Evolutionary conservation across 1,140 invertebrate genomes (phyloP).

Genomic region (Calliopsis andreniformis): DNA sequence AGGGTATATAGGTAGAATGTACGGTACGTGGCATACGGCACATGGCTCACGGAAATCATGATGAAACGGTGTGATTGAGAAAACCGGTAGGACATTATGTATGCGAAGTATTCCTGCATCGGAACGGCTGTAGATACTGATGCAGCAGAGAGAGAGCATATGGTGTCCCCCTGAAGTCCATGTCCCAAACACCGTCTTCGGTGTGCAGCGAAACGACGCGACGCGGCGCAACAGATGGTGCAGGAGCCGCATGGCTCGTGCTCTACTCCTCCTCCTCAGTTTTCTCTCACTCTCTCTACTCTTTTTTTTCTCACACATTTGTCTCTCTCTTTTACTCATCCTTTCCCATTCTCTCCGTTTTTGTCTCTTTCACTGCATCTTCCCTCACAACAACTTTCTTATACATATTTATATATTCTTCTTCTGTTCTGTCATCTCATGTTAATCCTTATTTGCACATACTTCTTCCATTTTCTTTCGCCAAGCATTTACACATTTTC

Average conservation of each 20-base stretch:
- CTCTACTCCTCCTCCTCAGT: constrained; percentile 43
- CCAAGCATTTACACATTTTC: too few species aligned
- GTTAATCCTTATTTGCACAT: too few species aligned
- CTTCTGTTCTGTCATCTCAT: not conserved
- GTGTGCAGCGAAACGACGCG: constrained; percentile 49
- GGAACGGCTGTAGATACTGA: constrained; percentile 49
- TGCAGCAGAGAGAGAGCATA: constrained; percentile 59
- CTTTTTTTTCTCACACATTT: not conserved
- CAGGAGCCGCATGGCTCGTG: constrained; percentile 63
- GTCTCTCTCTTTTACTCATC: not conserved
- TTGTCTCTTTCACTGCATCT: not conserved
- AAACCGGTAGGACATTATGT: constrained; percentile 49
- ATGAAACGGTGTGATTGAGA: constrained; percentile 51
- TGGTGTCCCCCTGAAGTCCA: constrained; percentile 58
- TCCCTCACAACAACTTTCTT: not conserved
- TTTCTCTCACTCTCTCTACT: not conserved
- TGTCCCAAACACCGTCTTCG: constrained; percentile 54
- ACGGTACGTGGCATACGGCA: constrained; percentile 24
- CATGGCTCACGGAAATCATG: constrained; percentile 44
- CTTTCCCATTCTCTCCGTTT: not conserved
- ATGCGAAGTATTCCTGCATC: constrained; percentile 40
- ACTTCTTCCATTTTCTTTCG: too few species aligned
- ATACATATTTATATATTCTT: too few species aligned
- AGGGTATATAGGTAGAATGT: too few species aligned
- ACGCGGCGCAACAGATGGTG: constrained; percentile 65